Base-by-base conservation (phyloP, 2,797 vertebrate species). In the Atherinosoma microstoma region DNA sequence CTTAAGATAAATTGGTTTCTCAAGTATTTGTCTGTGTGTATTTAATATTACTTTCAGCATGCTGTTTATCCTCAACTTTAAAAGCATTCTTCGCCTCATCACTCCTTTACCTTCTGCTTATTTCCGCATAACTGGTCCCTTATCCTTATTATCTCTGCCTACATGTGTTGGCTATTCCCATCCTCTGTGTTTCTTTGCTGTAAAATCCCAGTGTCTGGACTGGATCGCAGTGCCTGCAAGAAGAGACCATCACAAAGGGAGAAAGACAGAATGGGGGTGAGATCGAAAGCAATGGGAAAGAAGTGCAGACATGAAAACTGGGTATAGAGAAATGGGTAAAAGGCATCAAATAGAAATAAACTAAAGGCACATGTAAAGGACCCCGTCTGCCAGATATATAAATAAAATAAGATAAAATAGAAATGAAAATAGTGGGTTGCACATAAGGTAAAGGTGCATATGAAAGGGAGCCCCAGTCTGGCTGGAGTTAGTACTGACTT, bases 381-480 rank as follows among this genome's bases (percentile, higher is more conserved):
- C 69, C 32, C 42, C 36, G n/a, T 61, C 49, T 74, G 70, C 61
- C 36, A 63, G 32, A 76, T 75, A 42, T 64, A 9, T 24, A 47
- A 58, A 57, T 32, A 53, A 47, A 70, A 45, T 36, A 24, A 47
- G 2, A 27, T 27, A 27, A 53, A 78, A 51, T 67, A 32, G 3
- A 10, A 51, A 51, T 22, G n/a, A 51, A 67, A 67, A 18, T 56
- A 13, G 0, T 13, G 32, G n/a, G 12, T 24, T 10, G 29, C 34
- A 51, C 29, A 53, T 70, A 61, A 77, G 70, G 71, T 35, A 83
- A 70, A 73, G 34, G 86, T 87, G 74, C 79, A 87, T 62, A 73
- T 85, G 49, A 85, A 77, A 73, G 66, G 80, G 82, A 68, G 84
- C 87, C 91, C 82, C 85, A 89, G 84, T 38, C 85, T 90, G 87